Evolutionary conservation across 2,797 vertebrate genomes (phyloP).

Genomic region (Alca torda): DNA sequence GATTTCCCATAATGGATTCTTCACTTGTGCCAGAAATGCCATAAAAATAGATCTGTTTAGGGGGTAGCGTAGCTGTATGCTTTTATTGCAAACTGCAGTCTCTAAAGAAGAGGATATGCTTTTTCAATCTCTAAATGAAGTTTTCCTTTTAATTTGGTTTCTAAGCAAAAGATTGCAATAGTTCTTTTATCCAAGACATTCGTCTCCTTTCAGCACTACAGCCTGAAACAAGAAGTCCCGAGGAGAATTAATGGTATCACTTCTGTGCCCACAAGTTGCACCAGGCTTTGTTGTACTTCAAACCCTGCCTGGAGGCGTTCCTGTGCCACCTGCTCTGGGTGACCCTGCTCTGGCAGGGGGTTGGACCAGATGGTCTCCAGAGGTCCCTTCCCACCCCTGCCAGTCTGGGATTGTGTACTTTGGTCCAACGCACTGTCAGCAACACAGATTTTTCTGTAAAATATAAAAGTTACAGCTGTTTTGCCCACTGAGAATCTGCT

Average conservation of each 20-base stretch:
- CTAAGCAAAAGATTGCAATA: not conserved
- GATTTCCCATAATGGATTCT: not conserved
- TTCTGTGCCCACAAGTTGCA: not conserved
- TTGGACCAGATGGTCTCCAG: too few relatives aligned
- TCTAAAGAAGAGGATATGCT: not conserved
- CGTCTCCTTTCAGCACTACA: fast-evolving
- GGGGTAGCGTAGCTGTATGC: not conserved
- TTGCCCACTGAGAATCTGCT: not conserved
- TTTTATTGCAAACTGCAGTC: not conserved
- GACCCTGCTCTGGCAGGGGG: too few relatives aligned
- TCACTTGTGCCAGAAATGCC: not conserved
- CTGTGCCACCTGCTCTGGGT: too few relatives aligned
- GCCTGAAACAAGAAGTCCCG: not conserved
- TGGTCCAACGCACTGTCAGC: not conserved
- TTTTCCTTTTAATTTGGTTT: not conserved
- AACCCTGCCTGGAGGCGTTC: too few relatives aligned
- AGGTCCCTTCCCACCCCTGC: too few relatives aligned
- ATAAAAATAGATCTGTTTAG: not conserved
- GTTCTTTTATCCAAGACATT: not conserved
- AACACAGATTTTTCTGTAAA: not conserved
- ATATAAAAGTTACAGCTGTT: not conserved
- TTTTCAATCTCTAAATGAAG: not conserved
- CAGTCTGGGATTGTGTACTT: not conserved
- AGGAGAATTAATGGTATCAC: not conserved
- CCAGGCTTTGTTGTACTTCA: not conserved